Evolutionary conservation across 2,797 vertebrate genomes (phyloP).

Genomic region (Chiloscyllium punctatum): DNA sequence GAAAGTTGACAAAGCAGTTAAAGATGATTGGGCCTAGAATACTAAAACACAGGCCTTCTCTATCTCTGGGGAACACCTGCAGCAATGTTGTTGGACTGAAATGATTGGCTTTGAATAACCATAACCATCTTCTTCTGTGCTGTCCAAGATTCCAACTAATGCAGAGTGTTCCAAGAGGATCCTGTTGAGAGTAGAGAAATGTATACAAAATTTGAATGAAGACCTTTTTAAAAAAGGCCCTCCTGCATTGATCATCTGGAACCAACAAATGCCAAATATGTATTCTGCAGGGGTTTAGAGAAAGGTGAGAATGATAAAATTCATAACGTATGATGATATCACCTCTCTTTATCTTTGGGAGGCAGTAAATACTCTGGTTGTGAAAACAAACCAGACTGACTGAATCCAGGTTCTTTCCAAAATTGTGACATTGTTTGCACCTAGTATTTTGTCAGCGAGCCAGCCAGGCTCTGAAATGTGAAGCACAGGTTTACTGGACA

Average conservation of each 20-base stretch:
- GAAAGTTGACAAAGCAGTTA: background rate
- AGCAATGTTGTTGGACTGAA: background rate
- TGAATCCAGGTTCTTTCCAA: background rate
- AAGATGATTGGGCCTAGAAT: background rate
- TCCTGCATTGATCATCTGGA: background rate
- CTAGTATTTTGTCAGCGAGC: background rate
- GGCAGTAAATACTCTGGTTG: background rate
- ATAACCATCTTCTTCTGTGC: background rate
- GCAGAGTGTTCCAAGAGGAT: background rate
- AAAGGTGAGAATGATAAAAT: background rate
- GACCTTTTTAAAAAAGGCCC: background rate
- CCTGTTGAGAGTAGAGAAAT: background rate
- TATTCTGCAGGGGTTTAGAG: background rate
- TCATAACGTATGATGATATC: background rate
- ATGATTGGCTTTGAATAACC: background rate
- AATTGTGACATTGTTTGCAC: background rate
- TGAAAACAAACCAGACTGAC: background rate
- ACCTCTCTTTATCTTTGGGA: background rate
- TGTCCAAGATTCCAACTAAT: background rate
- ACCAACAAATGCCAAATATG: background rate
- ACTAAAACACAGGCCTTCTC: too few relatives aligned
- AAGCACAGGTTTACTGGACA: background rate
- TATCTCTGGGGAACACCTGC: background rate
- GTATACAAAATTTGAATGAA: background rate
- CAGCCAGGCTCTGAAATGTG: background rate